Base-by-base conservation (phyloP, 2,888 invertebrate genomes). In the Xestia c-nigrum region DNA sequence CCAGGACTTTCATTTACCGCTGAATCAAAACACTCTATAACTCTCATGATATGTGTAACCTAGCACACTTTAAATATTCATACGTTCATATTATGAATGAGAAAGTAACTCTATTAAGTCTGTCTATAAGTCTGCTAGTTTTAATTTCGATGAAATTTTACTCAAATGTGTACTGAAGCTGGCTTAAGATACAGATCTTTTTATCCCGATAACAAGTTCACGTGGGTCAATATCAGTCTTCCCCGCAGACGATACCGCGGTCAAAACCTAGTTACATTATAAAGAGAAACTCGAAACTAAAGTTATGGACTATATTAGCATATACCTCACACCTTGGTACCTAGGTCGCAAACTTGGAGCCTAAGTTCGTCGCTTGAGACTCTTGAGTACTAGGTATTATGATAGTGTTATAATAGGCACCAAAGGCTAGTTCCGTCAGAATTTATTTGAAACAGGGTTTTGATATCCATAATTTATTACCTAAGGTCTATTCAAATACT, bases 261-360 rank as follows among this genome's bases (percentile, higher is more conserved):
- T 14, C 14, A 43, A 43, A 64, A 43, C 14, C 7, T n/a, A 64
- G 43, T 73, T 12, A 61, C 46, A 59, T 65, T 82, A 61, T 71
- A 52, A 73, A 65, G 21, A 16, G 67, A 43, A 85, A 71, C 63
- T 64, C 59, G 47, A 12, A 14, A 65, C 31, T 57, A 57, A 82
- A 85, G 68, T 72, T 78, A 61, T 81, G 47, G 72, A 40, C 61
- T 19, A 69, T n/a, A 85, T 83, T 85, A 81, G 52, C 85, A 74
- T 83, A 55, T 21, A 69, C 9, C 61, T 69, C 68, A 73, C 73
- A 77, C 77, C 73, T 81, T 63, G 46, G 24, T 61, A 24, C 61
- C 86, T 74, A 69, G 69, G 47, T 59, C 31, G 19, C 50, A 43
- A 83, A 85, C 61, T 82, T 52, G 46, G 21, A 14, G 38, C 24